phyloP scores from a whole-genome alignment of 2,888 invertebrate species.

The Hirtodrosophila confusa region DNA sequence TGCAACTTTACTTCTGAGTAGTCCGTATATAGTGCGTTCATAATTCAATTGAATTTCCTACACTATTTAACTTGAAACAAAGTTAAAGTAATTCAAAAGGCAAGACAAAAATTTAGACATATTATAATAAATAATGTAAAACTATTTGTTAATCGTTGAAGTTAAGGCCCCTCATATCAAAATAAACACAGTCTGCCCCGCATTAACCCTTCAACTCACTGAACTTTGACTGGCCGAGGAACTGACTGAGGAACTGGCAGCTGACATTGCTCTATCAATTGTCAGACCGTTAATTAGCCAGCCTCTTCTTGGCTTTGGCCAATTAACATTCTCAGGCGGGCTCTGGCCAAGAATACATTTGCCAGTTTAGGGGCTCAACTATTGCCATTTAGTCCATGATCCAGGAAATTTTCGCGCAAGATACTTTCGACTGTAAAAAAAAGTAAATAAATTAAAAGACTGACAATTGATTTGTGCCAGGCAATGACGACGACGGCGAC shows the following conservation, averaged over 20 bases:
- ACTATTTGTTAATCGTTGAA: no score
- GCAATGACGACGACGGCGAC: slow-evolving; percentile 39
- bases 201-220: slow-evolving; percentile 33
- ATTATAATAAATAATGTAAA: no score
- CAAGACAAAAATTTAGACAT: no score
- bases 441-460: slow-evolving; percentile 30
- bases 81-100: no score
- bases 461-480: slow-evolving; percentile 78
- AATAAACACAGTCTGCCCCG: slow-evolving; percentile 4
- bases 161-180: neutral
- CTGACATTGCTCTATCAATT: slow-evolving; percentile 44
- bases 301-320: slow-evolving; percentile 42
- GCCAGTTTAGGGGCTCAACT: slow-evolving; percentile 33
- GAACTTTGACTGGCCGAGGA: slow-evolving; percentile 36
- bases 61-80: no score
- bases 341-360: slow-evolving; percentile 45
- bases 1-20: no score
- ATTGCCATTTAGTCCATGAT: slow-evolving; percentile 23
- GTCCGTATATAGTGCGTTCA: no score
- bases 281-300: slow-evolving; percentile 48
- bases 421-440: slow-evolving; percentile 44
- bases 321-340: slow-evolving; percentile 53
- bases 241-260: slow-evolving; percentile 19
- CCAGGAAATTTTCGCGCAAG: slow-evolving; percentile 55
- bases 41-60: no score